phyloP scores from a whole-genome alignment of 2,888 invertebrate genomes.

The Yponomeuta malinellus region DNA sequence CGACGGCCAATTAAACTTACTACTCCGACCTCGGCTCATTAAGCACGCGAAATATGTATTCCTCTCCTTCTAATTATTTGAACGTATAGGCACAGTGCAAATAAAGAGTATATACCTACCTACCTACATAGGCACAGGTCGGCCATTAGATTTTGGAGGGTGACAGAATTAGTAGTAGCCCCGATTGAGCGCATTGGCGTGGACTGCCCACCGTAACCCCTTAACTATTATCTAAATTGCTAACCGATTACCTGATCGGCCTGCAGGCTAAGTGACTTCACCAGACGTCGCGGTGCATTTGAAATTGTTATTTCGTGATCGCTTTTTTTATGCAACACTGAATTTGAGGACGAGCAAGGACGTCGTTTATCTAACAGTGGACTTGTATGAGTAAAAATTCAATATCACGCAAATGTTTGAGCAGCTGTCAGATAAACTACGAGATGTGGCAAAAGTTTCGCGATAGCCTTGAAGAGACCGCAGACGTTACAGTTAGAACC shows the following conservation, averaged over 20 bases:
- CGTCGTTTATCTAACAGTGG: conserved; percentile 13
- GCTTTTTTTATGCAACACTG: conserved; percentile 30
- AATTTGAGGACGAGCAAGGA: conserved; percentile 35
- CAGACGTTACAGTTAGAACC: conserved; percentile 3
- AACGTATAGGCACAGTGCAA: background rate
- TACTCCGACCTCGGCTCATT: no score
- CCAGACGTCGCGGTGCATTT: conserved; percentile 34
- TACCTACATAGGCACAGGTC: background rate
- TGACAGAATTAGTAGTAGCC: conserved; percentile 33
- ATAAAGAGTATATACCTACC: background rate
- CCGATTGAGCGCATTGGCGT: conserved; percentile 24
- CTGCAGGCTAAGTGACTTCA: conserved; percentile 39
- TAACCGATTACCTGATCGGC: conserved; percentile 39
- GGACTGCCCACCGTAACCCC: conserved; percentile 32
- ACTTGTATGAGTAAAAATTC: background rate
- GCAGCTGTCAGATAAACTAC: background rate
- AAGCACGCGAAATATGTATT: background rate
- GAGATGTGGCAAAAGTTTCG: background rate
- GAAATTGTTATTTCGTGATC: conserved; percentile 34
- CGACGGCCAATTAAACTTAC: no score
- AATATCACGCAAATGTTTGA: background rate
- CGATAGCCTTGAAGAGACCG: background rate
- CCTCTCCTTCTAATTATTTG: background rate
- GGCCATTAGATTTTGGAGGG: conserved; percentile 3
- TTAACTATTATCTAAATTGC: conserved; percentile 51